Base-by-base conservation (phyloP, 1,140 invertebrate genomes). In the Plutomurus gul region DNA sequence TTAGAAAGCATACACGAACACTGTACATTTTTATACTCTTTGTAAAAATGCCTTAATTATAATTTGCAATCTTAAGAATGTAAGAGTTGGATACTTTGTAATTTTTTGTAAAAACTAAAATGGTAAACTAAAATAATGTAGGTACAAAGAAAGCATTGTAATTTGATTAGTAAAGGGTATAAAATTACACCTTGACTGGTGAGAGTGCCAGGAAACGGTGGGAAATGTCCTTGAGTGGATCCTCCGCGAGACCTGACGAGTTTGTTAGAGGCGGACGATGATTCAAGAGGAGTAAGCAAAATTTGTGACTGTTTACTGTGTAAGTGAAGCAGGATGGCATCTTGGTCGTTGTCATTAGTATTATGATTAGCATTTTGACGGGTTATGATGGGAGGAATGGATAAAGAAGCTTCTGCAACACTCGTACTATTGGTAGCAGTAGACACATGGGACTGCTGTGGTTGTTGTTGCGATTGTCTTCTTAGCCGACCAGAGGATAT, bases 391-490 rank as follows among this genome's bases (percentile, higher is more conserved):
- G 56, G 56, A 33, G 8, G 36, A n/a, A 30, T n/a, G 30, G 27
- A 36, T 65, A 30, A 49, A n/a, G 46, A 65, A n/a, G 56, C n/a
- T n/a, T n/a, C n/a, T n/a, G n/a, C n/a, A n/a, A n/a, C n/a, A n/a
- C n/a, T n/a, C n/a, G n/a, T n/a, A n/a, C n/a, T n/a, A n/a, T n/a
- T n/a, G n/a, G n/a, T 13, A 13, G 51, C 8, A 56, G 22, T 30
- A 1, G 20, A 11, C 2, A 43, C 11, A 27, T n/a, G 30, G 3
- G 20, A 36, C 16, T 7, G 56, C 25, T n/a, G 16, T 65, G n/a
- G n/a, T 36, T 65, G 56, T 56, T 56, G 51, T 27, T 56, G 51
- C 8, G 56, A 65, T n/a, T 65, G 56, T 65, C 56, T 25, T 65
- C 56, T 65, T 13, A 3, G 56, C 36, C 56, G 30, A 33, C 36